These are phyloP conservation scores for Gopherus evgoodei DNA, from an alignment of 2,113 vertebrate genomes.

Conservation along the genomic window DNA sequence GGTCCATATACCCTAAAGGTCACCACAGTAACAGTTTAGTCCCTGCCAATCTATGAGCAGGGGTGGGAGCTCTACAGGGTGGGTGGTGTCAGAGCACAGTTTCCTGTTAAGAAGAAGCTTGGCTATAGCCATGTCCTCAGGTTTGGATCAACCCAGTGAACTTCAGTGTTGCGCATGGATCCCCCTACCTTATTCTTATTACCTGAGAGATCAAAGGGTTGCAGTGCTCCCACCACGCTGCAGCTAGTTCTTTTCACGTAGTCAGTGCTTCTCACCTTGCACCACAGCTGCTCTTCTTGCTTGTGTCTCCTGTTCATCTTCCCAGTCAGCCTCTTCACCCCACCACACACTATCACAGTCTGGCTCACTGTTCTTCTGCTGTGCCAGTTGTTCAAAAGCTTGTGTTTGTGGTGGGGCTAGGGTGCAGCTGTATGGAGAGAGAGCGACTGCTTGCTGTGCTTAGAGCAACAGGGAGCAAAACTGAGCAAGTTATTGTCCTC, in stretches of 20 bases:
- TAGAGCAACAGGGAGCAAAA: background rate
- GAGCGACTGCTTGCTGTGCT: background rate
- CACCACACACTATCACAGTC: rapidly evolving
- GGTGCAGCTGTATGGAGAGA: background rate
- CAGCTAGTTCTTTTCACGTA: background rate
- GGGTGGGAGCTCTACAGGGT: background rate
- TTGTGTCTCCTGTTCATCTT: background rate
- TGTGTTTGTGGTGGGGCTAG: background rate
- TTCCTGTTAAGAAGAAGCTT: background rate
- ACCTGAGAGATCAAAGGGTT: background rate
- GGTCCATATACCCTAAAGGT: background rate
- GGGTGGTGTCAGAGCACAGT: background rate
- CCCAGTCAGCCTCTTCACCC: background rate
- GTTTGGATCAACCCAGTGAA: background rate
- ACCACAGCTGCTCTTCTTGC: background rate
- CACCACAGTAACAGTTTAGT: background rate
- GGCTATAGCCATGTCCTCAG: background rate
- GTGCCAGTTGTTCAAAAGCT: background rate
- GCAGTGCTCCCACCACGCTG: background rate
- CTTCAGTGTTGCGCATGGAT: background rate
- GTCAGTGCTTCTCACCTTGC: background rate
- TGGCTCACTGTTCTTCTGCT: background rate
- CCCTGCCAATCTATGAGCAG: background rate
- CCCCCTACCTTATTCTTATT: background rate
- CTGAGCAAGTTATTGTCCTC: background rate